Conservation (phyloP, 2,113 vertebrate genomes). For the Saiga tatarica region DNA sequence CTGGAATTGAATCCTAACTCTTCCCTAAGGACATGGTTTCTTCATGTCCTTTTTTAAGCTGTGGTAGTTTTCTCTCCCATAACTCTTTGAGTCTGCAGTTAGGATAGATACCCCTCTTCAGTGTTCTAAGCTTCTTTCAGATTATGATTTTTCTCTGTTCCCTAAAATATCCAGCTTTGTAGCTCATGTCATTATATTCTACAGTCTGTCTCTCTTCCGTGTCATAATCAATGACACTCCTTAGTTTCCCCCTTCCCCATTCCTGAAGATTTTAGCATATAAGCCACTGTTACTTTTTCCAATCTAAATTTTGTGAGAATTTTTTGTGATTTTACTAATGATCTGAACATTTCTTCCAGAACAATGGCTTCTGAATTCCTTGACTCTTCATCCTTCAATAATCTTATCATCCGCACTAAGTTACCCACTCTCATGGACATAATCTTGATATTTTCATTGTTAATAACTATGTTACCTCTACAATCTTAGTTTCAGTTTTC, state of each 20-base stretch:
- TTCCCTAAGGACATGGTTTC: background rate
- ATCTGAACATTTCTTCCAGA: background rate
- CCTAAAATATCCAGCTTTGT: background rate
- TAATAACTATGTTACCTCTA: background rate
- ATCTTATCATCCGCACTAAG: background rate
- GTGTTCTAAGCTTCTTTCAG: background rate
- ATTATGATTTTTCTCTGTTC: background rate
- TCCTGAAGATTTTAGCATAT: background rate
- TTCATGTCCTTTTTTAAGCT: background rate
- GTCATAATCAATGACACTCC: no score
- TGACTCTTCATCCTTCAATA: background rate
- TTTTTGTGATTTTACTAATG: background rate
- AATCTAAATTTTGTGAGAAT: background rate
- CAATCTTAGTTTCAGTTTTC: background rate
- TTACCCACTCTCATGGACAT: background rate
- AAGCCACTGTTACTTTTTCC: background rate
- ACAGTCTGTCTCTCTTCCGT: background rate
- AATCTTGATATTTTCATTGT: background rate
- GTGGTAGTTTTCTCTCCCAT: background rate
- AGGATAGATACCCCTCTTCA: background rate
- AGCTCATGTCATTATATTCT: background rate
- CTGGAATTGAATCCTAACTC: background rate
- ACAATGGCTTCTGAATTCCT: background rate
- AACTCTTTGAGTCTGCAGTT: background rate
- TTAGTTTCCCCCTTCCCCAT: background rate